Base-by-base conservation (phyloP, 2,888 invertebrate genomes). In the Dolichopus griseipennis region DNA sequence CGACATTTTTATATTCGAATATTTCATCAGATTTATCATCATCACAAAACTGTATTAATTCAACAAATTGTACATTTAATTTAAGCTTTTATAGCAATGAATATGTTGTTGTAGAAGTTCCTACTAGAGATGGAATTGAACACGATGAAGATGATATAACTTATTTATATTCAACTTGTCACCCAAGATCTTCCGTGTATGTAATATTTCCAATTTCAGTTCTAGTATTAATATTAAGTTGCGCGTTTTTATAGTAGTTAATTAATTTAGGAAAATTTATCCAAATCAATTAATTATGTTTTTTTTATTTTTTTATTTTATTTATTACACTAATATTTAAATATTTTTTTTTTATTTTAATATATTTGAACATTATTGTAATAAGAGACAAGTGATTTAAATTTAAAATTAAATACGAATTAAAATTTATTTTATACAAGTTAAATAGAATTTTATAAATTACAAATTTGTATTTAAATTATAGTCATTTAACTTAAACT, bases 91-190 rank as follows among this genome's bases (percentile, higher is more conserved):
- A 90, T 72, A 90, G 91, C 70, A 87, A 88, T 72, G 92, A 92
- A 78, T 85, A 88, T 74, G 92, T 93, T 12, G 88, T 93, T 68
- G 91, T 93, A 61, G 93, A 93, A 83, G 88, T 93, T 65, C 92
- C 92, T 18, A 91, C 91, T 0, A 86, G 86, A 70, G 91, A 92
- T 80, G 92, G 92, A 21, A 88, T 92, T 69, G 90, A 90, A 75
- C 87, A 89, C 75, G 88, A 90, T 76, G 87, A 86, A 64, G 89
- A 90, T 74, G 89, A 91, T 76, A 85, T 88, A 70, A 88, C 88
- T 12, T 83, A 88, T 73, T 83, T 93, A 68, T 84, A 87, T 70
- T 92, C 93, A 66, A 87, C 88, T 7, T 93, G 93, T 76, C 87
- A 90, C 79, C 93, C 93, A 10, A 83, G 93, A 72, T 88, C 90